Evolutionary conservation across 2,888 invertebrate species (phyloP).

Genomic region (Amphimallon solstitiale): DNA sequence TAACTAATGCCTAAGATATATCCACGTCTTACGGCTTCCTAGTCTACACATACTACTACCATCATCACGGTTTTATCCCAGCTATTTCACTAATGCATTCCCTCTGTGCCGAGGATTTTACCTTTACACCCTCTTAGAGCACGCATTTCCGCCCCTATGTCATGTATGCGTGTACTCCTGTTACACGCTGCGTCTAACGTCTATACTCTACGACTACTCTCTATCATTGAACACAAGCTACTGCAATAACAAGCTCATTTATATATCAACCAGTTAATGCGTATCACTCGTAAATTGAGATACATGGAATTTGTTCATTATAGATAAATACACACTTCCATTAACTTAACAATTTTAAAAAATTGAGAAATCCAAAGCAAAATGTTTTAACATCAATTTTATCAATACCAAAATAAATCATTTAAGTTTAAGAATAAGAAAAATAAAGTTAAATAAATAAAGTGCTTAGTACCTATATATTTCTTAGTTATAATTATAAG

Average conservation of each 20-base stretch:
- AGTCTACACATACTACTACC: conserved; percentile 55
- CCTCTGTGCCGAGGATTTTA: conserved; percentile 57
- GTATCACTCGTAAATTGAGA: neutral
- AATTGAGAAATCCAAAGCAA: too few relatives aligned
- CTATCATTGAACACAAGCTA: conserved; percentile 22
- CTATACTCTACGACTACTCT: conserved; percentile 5
- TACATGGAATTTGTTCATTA: too few relatives aligned
- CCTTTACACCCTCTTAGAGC: conserved; percentile 45
- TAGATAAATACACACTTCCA: too few relatives aligned
- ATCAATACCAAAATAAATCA: too few relatives aligned
- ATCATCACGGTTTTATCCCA: conserved; percentile 60
- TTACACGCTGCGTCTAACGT: neutral
- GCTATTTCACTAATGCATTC: conserved; percentile 61
- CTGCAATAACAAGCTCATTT: conserved; percentile 31
- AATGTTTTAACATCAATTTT: too few relatives aligned
- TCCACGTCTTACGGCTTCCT: conserved; percentile 58
- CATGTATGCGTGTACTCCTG: conserved; percentile 15
- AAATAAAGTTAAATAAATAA: too few relatives aligned
- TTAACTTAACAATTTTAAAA: too few relatives aligned
- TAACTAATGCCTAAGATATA: conserved; percentile 55
- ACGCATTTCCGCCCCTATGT: conserved; percentile 24
- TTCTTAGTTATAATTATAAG: too few relatives aligned
- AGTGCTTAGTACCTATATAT: too few relatives aligned
- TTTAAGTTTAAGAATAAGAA: too few relatives aligned
- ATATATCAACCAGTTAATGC: conserved; percentile 26